phyloP scores from a whole-genome alignment of 2,797 vertebrate genomes.

The Tragelaphus eurycerus region DNA sequence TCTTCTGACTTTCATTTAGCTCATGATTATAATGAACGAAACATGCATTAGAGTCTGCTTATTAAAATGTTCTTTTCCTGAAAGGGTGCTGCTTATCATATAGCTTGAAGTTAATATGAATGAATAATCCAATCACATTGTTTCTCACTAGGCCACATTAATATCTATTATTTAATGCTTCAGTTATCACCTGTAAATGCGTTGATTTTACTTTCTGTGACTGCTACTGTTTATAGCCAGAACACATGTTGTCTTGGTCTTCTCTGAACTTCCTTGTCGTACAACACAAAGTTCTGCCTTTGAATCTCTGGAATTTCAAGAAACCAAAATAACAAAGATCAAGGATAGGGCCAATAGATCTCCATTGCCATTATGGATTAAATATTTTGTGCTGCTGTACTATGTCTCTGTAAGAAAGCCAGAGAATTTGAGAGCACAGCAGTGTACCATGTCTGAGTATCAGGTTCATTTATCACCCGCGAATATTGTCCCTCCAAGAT shows the following conservation, averaged over 20 bases:
- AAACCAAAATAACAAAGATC: background rate
- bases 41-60: conserved; percentile 17
- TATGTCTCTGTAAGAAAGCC: background rate
- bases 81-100: background rate
- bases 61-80: conserved; percentile 32
- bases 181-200: conserved; percentile 27
- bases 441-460: background rate
- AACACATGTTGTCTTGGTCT: background rate
- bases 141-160: conserved; percentile 40
- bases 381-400: background rate
- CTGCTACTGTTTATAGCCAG: background rate
- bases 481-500: background rate
- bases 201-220: background rate
- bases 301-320: conserved; percentile 3
- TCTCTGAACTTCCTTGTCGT: background rate
- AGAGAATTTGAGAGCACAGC: background rate
- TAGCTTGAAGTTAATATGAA: conserved; percentile 43
- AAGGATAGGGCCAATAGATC: background rate
- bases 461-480: background rate
- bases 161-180: conserved; percentile 45
- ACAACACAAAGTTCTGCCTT: background rate
- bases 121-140: conserved; percentile 32
- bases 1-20: background rate
- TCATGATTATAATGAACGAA: conserved; percentile 33
- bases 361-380: background rate